Evolutionary conservation across 2,888 invertebrate species (phyloP).

Genomic region (Sphaeridia pumilis): DNA sequence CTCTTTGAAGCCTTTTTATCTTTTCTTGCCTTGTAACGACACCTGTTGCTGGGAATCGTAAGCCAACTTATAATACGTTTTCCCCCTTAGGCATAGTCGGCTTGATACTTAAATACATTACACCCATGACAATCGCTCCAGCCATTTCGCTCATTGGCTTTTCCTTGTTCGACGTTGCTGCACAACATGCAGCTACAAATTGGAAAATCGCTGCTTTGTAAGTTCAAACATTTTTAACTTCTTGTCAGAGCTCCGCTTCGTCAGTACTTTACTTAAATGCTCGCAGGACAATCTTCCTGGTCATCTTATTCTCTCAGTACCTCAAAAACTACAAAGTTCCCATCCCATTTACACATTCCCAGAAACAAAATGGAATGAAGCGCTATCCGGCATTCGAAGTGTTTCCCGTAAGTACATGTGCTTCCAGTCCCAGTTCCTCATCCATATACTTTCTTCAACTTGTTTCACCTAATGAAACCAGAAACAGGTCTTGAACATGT

Average conservation of each 20-base stretch:
- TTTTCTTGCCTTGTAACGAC: too few relatives aligned
- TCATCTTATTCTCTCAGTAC: slow-evolving; percentile 69
- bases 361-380: slow-evolving; percentile 8
- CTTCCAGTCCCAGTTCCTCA: too few relatives aligned
- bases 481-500: too few relatives aligned
- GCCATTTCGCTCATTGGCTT: slow-evolving; percentile 72
- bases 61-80: too few relatives aligned
- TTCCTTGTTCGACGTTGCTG: slow-evolving; percentile 68
- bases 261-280: not conserved
- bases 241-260: not conserved
- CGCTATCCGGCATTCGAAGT: slow-evolving; percentile 23
- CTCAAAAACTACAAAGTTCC: slow-evolving; percentile 55
- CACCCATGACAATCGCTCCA: slow-evolving; percentile 71
- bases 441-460: too few relatives aligned
- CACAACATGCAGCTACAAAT: slow-evolving; percentile 64
- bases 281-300: slow-evolving; percentile 57
- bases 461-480: too few relatives aligned
- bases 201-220: slow-evolving; percentile 74
- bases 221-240: slow-evolving; percentile 32
- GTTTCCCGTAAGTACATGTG: slow-evolving; percentile 18
- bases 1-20: too few relatives aligned
- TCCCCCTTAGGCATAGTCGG: slow-evolving; percentile 70
- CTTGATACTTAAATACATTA: slow-evolving; percentile 58
- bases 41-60: too few relatives aligned
- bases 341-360: slow-evolving; percentile 47